phyloP scores from a whole-genome alignment of 2,113 vertebrate species.

The Egretta garzetta region DNA sequence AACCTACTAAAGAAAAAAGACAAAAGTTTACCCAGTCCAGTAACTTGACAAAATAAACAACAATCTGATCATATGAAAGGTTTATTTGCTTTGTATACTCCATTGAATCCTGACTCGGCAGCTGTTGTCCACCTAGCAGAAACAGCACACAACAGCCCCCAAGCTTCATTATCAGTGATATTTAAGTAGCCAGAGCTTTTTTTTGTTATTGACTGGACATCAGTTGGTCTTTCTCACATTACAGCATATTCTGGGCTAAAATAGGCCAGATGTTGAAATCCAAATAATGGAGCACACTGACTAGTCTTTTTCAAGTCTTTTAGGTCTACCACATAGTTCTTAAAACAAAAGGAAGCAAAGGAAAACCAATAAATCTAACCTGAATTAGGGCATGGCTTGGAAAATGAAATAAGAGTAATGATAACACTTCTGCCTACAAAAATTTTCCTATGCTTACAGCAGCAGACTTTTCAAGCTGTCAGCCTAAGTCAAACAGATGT shows the following conservation, averaged over 20 bases:
- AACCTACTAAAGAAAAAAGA: neutral
- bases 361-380: neutral
- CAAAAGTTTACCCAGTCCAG: neutral
- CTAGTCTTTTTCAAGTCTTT: neutral
- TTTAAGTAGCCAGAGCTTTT: neutral
- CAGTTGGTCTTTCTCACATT: neutral
- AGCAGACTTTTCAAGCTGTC: neutral
- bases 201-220: neutral
- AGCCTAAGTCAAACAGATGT: neutral
- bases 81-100: neutral
- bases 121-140: neutral
- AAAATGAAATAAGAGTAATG: neutral
- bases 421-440: neutral
- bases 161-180: neutral
- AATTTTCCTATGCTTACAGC: neutral
- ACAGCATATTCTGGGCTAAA: neutral
- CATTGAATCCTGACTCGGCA: neutral
- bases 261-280: neutral
- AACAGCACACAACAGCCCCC: neutral
- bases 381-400: neutral
- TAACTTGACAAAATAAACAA: neutral
- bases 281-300: neutral
- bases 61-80: neutral
- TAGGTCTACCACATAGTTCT: neutral
- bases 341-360: neutral